A percentile compares a stretch with the other conserved stretches of the same genome.
Conservation (phyloP, 35 echinoderm and acorn worm species). For the Hemicentrotus pulcherrimus region DNA sequence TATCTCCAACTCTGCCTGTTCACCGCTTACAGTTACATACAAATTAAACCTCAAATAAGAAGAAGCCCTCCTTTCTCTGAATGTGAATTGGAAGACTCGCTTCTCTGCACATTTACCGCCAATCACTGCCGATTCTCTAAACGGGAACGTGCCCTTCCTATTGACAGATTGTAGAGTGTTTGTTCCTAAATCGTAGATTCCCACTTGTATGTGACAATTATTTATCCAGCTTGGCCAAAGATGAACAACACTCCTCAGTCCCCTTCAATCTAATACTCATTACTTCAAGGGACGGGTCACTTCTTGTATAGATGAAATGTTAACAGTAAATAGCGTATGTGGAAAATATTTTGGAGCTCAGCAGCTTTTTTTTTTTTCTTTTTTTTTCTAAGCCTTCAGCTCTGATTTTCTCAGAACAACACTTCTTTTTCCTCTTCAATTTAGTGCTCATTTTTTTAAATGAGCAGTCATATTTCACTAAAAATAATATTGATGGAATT, state of each 20-base stretch:
- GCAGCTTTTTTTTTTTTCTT: too few relatives aligned
- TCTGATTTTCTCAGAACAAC: too few relatives aligned
- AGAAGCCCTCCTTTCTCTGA: neutral
- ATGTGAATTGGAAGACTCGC: neutral
- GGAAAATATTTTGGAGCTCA: too few relatives aligned
- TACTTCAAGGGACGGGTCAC: neutral
- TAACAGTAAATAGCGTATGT: too few relatives aligned
- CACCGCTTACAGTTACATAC: neutral
- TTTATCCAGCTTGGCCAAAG: neutral
- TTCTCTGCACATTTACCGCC: neutral
- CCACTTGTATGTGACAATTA: constrained; percentile 11
- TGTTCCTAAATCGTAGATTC: neutral
- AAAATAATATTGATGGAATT: too few relatives aligned
- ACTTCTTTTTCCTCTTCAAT: too few relatives aligned
- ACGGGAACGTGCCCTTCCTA: neutral
- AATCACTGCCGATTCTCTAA: neutral
- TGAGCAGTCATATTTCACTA: too few relatives aligned
- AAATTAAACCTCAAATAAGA: neutral
- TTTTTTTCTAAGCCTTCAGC: too few relatives aligned
- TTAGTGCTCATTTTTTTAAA: too few relatives aligned
- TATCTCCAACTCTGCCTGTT: neutral
- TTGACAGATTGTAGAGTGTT: neutral
- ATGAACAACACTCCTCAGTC: neutral
- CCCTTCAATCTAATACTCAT: neutral
- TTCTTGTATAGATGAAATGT: too few relatives aligned